A percentile compares a stretch with the other conserved stretches of the same genome.
These are phyloP conservation scores for Helobdella robusta DNA, from an alignment of 2,888 invertebrate genomes.

Conservation along the genomic window DNA sequence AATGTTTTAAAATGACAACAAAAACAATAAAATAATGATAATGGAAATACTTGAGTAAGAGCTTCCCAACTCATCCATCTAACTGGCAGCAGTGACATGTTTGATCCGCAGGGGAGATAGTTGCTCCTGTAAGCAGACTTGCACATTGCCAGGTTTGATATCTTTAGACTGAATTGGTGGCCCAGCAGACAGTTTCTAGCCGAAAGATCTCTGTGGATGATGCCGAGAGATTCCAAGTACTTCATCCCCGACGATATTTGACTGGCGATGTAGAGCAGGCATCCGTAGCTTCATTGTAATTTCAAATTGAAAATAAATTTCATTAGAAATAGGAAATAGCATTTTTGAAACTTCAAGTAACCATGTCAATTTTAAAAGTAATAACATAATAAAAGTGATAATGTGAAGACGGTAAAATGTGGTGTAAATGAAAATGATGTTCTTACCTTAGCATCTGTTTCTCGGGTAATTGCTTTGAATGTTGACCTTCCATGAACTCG, in stretches of 20 bases:
- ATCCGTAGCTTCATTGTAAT: conserved; percentile 2
- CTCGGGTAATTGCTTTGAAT: too few species aligned
- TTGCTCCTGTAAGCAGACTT: conserved; percentile 5
- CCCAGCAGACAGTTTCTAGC: conserved; percentile 21
- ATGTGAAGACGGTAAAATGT: too few species aligned
- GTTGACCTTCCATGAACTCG: conserved; percentile 11
- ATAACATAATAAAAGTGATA: too few species aligned
- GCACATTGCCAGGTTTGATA: conserved; percentile 15
- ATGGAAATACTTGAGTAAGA: not conserved
- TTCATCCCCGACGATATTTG: conserved; percentile 21
- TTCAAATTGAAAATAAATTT: not conserved
- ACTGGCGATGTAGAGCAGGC: conserved; percentile 16
- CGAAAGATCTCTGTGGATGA: conserved; percentile 15
- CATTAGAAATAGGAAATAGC: too few species aligned
- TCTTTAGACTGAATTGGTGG: conserved; percentile 12
- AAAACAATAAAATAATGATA: not conserved
- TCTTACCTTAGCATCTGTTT: too few species aligned
- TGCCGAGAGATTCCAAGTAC: conserved; percentile 6
- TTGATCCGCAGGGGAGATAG: not conserved
- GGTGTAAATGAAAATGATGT: too few species aligned
- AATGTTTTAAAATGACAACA: not conserved
- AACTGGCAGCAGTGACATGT: conserved; percentile 10
- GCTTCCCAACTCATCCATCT: conserved; percentile 23
- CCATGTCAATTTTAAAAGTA: too few species aligned
- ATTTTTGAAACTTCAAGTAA: too few species aligned